Evolutionary conservation across 2,113 vertebrate species (phyloP), one percentile per base, ranked within the genome.

Genomic region (Ancistrus triradiatus): DNA sequence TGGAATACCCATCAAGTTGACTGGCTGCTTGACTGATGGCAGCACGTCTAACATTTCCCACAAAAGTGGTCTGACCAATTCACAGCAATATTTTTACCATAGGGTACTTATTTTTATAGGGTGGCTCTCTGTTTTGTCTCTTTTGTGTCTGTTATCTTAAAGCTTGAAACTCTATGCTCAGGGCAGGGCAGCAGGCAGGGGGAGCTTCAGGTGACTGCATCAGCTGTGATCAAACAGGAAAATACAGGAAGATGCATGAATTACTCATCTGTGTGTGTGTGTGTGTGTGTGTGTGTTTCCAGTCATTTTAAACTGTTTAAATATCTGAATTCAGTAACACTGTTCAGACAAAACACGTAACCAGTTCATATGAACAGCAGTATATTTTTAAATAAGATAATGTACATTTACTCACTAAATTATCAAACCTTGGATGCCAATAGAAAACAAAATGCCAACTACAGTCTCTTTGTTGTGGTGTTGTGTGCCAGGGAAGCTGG

Each of bases 171-270:
- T 44, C 44, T 38, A 11, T 4, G 35, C 27, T 49, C 1, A 2
- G 38, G 28, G 46, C n/a, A n/a, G 46, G 44, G 38, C 19, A n/a
- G 25, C 9, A 55, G 25, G 25, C 17, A 19, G 21, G 49, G 68
- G 69, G 25, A 43, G 49, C 28, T 73, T 48, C 37, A 51, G 53
- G 55, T 40, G 53, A 49, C 22, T 35, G 47, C 37, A 43, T 50
- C 28, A 60, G 50, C 10, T 47, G 48, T 63, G 28, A 11, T 10
- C 18, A n/a, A 31, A n/a, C 58, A 28, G 31, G 38, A 56, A 48
- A 27, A 46, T 31, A 6, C 50, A 28, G 25, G 42, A 37, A 19
- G 21, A 28, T 31, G 40, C 28, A 1, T 7, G n/a, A n/a, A n/a
- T n/a, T n/a, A n/a, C n/a, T n/a, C n/a, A n/a, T n/a, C n/a, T n/a